These are phyloP conservation scores for Pteronotus mesoamericanus DNA, from an alignment of 2,797 vertebrate genomes.

Conservation along the genomic window DNA sequence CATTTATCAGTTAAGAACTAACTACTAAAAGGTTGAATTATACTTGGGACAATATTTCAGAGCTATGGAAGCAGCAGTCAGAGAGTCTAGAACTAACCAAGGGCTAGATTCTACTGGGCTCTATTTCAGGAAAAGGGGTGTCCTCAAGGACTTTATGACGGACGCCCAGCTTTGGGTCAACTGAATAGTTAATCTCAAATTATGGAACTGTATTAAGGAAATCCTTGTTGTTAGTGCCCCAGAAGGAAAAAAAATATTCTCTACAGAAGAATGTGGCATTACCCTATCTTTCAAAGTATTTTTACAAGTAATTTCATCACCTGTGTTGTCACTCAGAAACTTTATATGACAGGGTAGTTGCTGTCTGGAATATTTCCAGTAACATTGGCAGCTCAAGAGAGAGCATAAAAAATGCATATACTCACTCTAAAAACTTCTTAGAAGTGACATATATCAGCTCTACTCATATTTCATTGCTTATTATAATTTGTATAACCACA, in stretches of 20 bases:
- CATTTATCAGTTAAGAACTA: background rate
- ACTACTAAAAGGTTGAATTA: background rate
- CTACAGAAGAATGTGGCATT: background rate
- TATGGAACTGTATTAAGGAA: background rate
- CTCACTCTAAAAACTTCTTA: background rate
- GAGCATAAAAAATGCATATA: background rate
- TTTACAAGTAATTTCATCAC: background rate
- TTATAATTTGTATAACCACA: background rate
- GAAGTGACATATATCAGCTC: background rate
- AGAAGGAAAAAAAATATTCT: background rate
- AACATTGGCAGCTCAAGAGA: background rate
- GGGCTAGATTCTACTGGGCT: background rate
- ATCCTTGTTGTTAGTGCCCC: background rate
- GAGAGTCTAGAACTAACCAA: background rate
- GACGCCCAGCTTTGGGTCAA: background rate
- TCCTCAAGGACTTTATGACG: background rate
- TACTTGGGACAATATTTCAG: background rate
- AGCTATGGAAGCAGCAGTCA: background rate
- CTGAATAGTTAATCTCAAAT: background rate
- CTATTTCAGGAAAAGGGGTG: background rate
- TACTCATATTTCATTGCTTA: background rate
- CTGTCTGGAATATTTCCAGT: background rate
- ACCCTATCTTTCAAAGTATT: background rate
- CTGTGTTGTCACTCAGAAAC: background rate
- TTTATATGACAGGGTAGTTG: background rate